phyloP scores from a whole-genome alignment of 2,113 vertebrate genomes.

The Nerophis lumbriciformis region DNA sequence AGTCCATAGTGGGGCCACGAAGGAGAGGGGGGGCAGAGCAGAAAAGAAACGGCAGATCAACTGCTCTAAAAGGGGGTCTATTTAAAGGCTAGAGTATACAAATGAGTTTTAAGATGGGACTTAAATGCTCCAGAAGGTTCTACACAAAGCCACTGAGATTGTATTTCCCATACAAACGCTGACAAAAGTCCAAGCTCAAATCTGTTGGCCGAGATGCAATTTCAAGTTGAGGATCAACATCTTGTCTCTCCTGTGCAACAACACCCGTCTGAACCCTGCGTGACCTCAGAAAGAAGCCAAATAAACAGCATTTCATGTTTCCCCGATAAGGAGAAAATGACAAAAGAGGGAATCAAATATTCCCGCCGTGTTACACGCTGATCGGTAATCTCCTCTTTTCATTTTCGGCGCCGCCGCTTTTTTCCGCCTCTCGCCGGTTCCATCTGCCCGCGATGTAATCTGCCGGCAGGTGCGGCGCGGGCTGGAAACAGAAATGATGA shows the following conservation, averaged over 20 bases:
- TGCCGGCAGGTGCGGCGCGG: constrained; percentile 30
- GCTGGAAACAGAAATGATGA: constrained; percentile 35
- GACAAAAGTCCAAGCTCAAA: constrained; percentile 28
- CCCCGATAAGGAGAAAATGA: constrained; percentile 50
- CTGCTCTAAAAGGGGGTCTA: no score
- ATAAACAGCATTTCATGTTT: constrained; percentile 42
- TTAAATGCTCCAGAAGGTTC: constrained; percentile 10
- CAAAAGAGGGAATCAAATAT: constrained; percentile 55
- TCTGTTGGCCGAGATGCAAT: constrained; percentile 32
- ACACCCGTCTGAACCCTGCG: constrained; percentile 26
- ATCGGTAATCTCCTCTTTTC: constrained; percentile 66
- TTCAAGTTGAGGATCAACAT: constrained; percentile 19
- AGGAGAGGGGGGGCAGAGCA: no score
- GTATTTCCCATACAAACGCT: constrained; percentile 24
- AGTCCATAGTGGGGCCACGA: no score
- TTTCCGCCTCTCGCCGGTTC: constrained; percentile 28
- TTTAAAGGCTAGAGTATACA: no score
- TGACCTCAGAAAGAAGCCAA: constrained; percentile 24
- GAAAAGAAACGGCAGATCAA: no score
- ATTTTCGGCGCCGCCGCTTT: constrained; percentile 34
- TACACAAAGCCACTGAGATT: constrained; percentile 13
- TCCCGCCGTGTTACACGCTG: constrained; percentile 40
- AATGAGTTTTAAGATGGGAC: no score
- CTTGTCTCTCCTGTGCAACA: constrained; percentile 28
- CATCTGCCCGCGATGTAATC: constrained; percentile 49